Evolutionary conservation across 1,140 invertebrate genomes (phyloP).

Genomic region (Anadara kagoshimensis): DNA sequence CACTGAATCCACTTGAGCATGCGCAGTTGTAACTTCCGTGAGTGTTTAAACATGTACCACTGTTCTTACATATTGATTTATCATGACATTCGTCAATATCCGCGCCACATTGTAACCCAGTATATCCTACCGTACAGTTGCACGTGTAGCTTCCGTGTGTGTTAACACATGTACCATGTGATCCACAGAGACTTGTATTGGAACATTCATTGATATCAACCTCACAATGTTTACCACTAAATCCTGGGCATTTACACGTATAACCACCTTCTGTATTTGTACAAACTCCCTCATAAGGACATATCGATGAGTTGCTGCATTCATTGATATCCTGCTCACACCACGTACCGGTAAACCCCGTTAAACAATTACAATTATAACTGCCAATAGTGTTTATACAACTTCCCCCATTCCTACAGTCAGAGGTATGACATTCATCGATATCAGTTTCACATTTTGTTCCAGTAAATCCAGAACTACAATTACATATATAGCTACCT

Average conservation of each 20-base stretch:
- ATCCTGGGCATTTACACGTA: too few species aligned
- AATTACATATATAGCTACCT: slow-evolving; percentile 4
- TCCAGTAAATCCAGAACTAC: slow-evolving; percentile 18
- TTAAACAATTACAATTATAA: neutral
- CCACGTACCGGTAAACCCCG: too few species aligned
- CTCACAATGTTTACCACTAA: neutral
- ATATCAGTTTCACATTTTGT: slow-evolving; percentile 23
- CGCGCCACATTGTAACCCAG: slow-evolving; percentile 22
- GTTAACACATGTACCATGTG: slow-evolving; percentile 4
- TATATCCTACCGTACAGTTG: slow-evolving; percentile 18
- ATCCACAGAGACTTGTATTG: neutral
- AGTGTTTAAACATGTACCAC: slow-evolving; percentile 33
- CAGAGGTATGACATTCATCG: slow-evolving; percentile 38
- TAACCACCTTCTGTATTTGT: slow-evolving; percentile 1
- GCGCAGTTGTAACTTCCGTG: slow-evolving; percentile 43
- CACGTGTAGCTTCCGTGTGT: slow-evolving; percentile 16
- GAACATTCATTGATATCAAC: slow-evolving; percentile 2
- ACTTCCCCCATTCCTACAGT: slow-evolving; percentile 21
- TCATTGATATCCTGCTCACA: slow-evolving; percentile 15
- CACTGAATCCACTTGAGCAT: slow-evolving; percentile 35
- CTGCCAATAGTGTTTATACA: slow-evolving; percentile 22
- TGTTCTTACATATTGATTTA: too few species aligned
- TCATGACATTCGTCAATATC: slow-evolving; percentile 38
- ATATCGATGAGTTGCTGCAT: neutral
- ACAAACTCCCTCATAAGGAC: slow-evolving; percentile 13